Evolutionary conservation across 2,113 vertebrate genomes (phyloP).

Genomic region (Typhlomys cinereus): DNA sequence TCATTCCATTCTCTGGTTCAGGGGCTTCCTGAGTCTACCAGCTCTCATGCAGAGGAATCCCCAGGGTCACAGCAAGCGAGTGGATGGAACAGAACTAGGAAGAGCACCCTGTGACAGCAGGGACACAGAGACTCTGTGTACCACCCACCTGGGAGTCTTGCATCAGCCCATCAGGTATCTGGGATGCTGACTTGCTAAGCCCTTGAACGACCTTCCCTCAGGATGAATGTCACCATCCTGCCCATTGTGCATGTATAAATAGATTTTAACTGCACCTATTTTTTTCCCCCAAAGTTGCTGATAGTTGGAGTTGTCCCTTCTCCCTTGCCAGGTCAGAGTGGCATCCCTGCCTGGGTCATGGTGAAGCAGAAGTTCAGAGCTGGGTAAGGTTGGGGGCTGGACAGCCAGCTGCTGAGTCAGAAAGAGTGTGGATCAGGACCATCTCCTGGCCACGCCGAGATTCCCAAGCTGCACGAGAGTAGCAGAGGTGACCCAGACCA

Average conservation of each 20-base stretch:
- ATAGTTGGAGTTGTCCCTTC: background rate
- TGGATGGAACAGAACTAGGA: background rate
- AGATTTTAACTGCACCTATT: conserved; percentile 48
- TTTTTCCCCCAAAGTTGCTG: background rate
- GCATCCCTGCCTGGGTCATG: background rate
- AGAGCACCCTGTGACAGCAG: background rate
- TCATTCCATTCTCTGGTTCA: background rate
- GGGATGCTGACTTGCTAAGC: background rate
- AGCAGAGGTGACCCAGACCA: background rate
- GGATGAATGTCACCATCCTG: background rate
- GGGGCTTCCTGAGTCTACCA: background rate
- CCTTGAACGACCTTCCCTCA: background rate
- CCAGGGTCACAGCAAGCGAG: background rate
- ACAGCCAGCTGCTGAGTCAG: background rate
- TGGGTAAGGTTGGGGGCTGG: background rate
- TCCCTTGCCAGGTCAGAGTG: background rate
- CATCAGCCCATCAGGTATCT: background rate
- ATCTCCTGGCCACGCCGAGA: background rate
- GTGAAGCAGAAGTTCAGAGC: background rate
- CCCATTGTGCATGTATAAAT: conserved; percentile 5
- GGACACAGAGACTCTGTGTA: background rate
- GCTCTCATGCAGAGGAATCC: background rate
- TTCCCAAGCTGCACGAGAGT: background rate
- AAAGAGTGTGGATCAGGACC: background rate
- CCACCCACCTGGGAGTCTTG: background rate